Conservation (phyloP, 37 sponge, comb jelly and placozoan species). For the Haliclona indistincta region DNA sequence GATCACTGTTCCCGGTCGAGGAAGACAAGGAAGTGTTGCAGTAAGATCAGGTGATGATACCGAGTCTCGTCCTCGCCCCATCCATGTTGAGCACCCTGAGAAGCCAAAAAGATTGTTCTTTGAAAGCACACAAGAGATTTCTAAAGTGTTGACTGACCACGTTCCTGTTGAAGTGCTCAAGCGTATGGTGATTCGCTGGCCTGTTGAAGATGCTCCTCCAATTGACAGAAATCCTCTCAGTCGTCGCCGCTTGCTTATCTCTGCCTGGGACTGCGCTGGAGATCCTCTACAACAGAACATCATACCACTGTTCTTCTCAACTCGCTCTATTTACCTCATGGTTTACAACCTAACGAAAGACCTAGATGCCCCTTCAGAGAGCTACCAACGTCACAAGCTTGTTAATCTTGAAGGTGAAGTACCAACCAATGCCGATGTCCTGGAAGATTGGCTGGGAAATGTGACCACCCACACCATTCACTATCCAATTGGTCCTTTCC, state of each 20-base stretch:
- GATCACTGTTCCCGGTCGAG: background rate
- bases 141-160: slow-evolving; percentile 47
- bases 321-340: slow-evolving; percentile 45
- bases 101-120: background rate
- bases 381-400: slow-evolving; percentile 1
- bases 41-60: background rate
- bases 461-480: slow-evolving; percentile 31
- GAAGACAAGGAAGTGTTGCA: background rate
- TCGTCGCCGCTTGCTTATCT: slow-evolving; percentile 25
- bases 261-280: slow-evolving; percentile 61
- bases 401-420: slow-evolving; percentile 24
- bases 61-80: background rate
- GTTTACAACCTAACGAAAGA: slow-evolving; percentile 32
- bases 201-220: slow-evolving; percentile 36
- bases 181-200: slow-evolving; percentile 64
- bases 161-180: slow-evolving; percentile 55
- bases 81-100: background rate
- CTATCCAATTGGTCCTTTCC: slow-evolving; percentile 37
- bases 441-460: slow-evolving; percentile 57
- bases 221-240: slow-evolving; percentile 16
- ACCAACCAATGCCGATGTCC: slow-evolving; percentile 54
- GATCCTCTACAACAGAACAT: slow-evolving; percentile 59
- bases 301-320: slow-evolving; percentile 59
- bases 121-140: slow-evolving; percentile 26
- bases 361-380: slow-evolving; percentile 21